Evolutionary conservation across 2,113 vertebrate species (phyloP), one percentile per base, ranked within the genome.

Genomic region (Rhinoderma darwinii): DNA sequence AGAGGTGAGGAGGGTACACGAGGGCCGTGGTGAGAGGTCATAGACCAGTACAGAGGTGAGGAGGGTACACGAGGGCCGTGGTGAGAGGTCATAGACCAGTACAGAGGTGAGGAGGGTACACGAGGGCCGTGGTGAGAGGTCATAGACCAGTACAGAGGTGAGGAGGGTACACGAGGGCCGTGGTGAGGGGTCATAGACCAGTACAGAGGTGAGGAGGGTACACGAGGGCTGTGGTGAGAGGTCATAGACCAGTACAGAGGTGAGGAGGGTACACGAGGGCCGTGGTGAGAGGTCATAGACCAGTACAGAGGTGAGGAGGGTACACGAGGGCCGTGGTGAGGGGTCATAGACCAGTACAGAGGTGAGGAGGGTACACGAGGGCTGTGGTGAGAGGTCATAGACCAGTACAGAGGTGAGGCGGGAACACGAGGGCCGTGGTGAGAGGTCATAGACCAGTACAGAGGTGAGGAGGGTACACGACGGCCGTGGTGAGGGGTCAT

Each of bases 1-100:
- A 1, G 0, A 18, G 27, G 5, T 30, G 32, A 32, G 2, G 3
- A 7, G 59, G 59, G 3, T 7, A 5, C 32, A 6, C 2, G 32
- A 17, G 0, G 2, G 17, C 18, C 15, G 3, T 18, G 7, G 15
- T 35, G 17, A 56, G 17, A 10, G 5, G 54, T 10, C 15, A 15
- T 3, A 35, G 2, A 4, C 2, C 27, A 32, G 3, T 3, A 2
- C 17, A 0, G 25, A 11, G n/a, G 15, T 17, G 0, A 0, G 25
- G n/a, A 47, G 25, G 20, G 39, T 4, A 22, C 39, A 44, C n/a
- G n/a, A n/a, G n/a, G n/a, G n/a, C n/a, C n/a, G n/a, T n/a, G n/a
- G n/a, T n/a, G n/a, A n/a, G n/a, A n/a, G n/a, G n/a, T n/a, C n/a
- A n/a, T n/a, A n/a, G 17, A 30, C 8, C 14, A 20, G 2, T 7